These are phyloP conservation scores for Ectemnius continuus DNA, from an alignment of 2,888 invertebrate genomes.

Conservation along the genomic window DNA sequence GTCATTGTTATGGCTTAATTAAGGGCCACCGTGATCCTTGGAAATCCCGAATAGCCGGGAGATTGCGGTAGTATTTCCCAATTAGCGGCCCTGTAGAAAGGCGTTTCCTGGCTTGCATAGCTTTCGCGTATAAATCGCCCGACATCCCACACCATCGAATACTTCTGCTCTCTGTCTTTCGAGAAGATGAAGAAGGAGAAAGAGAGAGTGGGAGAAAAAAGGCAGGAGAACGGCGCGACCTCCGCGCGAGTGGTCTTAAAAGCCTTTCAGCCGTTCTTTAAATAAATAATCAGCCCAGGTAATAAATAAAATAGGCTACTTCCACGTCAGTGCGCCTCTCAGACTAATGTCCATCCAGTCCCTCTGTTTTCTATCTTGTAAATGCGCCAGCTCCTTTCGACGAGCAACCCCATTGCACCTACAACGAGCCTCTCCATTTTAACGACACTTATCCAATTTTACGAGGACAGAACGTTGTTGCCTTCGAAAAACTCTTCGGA, in stretches of 20 bases:
- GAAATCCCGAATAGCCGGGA: constrained; percentile 63
- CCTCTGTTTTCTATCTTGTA: too few species aligned
- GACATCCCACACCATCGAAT: constrained; percentile 4
- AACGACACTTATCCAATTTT: too few species aligned
- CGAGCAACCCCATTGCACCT: too few species aligned
- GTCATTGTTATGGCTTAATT: constrained; percentile 67
- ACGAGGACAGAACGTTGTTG: too few species aligned
- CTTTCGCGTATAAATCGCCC: constrained; percentile 19
- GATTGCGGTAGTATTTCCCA: constrained; percentile 60
- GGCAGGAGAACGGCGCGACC: not conserved
- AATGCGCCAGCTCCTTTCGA: not conserved
- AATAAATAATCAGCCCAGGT: not conserved
- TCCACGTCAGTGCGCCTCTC: not conserved
- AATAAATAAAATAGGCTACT: not conserved
- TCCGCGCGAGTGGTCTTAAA: not conserved
- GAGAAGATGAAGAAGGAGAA: too few species aligned
- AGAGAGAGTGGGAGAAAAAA: not conserved
- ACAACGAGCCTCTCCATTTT: too few species aligned
- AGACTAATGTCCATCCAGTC: too few species aligned
- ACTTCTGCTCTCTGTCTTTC: too few species aligned
- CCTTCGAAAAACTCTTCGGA: too few species aligned
- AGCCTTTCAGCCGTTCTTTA: constrained; percentile 10
- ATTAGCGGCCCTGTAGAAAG: constrained; percentile 51
- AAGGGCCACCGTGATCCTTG: constrained; percentile 59
- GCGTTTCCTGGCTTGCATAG: constrained; percentile 20